Evolutionary conservation across 2,888 invertebrate species (phyloP).

Genomic region (Teinopalpus imperialis): DNA sequence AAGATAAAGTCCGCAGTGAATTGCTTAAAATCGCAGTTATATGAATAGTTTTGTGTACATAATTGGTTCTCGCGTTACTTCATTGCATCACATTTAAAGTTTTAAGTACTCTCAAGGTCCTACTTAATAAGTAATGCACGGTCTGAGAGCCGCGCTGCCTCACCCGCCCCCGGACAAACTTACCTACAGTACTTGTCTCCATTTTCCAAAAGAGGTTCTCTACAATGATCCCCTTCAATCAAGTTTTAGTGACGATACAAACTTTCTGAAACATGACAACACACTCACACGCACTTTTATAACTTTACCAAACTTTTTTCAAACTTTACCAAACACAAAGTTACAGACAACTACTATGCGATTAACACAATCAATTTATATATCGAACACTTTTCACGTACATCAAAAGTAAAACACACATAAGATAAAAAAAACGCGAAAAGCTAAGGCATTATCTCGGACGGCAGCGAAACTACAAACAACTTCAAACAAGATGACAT

Average conservation of each 20-base stretch:
- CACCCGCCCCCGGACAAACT: conserved; percentile 39
- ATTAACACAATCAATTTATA: too few species aligned
- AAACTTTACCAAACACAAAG: conserved; percentile 39
- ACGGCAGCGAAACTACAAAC: conserved; percentile 44
- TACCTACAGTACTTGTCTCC: conserved; percentile 68
- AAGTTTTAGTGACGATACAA: conserved; percentile 54
- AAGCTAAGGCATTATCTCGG: conserved; percentile 42
- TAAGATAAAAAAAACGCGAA: conserved; percentile 38
- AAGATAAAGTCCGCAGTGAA: conserved; percentile 50
- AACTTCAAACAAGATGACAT: conserved; percentile 32
- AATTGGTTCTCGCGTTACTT: conserved; percentile 30
- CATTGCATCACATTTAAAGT: conserved; percentile 38
- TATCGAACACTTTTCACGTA: conserved; percentile 37
- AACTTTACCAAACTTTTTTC: conserved; percentile 45
- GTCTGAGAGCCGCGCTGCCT: conserved; percentile 25
- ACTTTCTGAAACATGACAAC: conserved; percentile 69
- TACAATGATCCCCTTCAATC: conserved; percentile 41
- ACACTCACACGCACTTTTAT: conserved; percentile 56
- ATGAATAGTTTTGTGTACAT: conserved; percentile 19
- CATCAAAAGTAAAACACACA: conserved; percentile 33
- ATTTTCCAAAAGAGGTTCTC: conserved; percentile 44
- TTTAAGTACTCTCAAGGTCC: conserved; percentile 50
- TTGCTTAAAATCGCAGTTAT: conserved; percentile 30
- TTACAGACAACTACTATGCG: too few species aligned
- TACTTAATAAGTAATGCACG: conserved; percentile 29